Evolutionary conservation across 2,888 invertebrate species (phyloP), one percentile per base, ranked within the genome.

Genomic region (Cenopis cana): DNA sequence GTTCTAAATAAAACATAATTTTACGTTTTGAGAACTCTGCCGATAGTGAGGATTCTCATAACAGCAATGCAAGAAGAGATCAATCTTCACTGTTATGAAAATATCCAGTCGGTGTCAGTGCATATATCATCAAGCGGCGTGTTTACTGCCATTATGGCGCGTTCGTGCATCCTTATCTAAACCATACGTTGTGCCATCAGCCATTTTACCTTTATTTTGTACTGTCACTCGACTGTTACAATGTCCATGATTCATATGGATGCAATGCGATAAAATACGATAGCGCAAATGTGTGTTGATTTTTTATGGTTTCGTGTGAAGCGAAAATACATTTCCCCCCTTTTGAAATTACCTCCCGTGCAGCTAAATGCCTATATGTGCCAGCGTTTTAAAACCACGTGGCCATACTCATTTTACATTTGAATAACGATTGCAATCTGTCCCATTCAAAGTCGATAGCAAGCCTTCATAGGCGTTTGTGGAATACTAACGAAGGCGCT

Each of bases 101-200:
- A 79, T 79, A 81, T 68, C 62, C 49, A 69, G 56, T 52, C 41
- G 66, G 59, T 50, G 60, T 52, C 41, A 61, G 54, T 36, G 54
- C 71, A 66, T 74, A 76, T 77, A 78, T 79, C 82, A 82, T 79
- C 65, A 73, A 60, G 69, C 60, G 75, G 74, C 79, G 78, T 81
- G 79, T 82, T 82, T 77, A 83, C 79, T 77, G 76, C 79, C 80
- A 85, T 87, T 88, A 89, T 81, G 79, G 77, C 74, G 77, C 80
- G 82, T 81, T 82, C 82, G 78, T 82, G 79, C 75, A 73, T 75
- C 75, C 82, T 87, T 87, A 90, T 88, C 87, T 86, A 83, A 82
- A 83, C 79, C 85, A 83, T 85, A 82, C 83, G 87, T 85, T 86
- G 85, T 82, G 76, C 71, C 71, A 71, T 71, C 75, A 80, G 78